Evolutionary conservation across 1,140 invertebrate species (phyloP).

Genomic region (Phocides pigmalion): DNA sequence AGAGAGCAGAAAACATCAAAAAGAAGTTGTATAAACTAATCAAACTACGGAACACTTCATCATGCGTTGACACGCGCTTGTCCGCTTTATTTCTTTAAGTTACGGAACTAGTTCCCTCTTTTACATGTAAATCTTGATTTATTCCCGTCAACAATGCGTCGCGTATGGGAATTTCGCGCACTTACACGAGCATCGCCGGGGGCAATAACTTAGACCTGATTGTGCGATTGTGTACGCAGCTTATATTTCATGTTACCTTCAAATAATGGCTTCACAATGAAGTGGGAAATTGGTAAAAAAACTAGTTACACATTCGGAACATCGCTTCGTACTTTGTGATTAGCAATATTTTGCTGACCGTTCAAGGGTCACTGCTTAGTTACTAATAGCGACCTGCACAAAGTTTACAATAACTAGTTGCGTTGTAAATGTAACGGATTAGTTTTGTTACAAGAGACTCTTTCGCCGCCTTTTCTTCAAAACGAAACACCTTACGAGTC

Average conservation of each 20-base stretch:
- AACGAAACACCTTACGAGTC: too few species aligned
- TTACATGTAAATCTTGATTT: constrained; percentile 74
- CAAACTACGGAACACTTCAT: too few species aligned
- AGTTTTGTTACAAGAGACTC: too few species aligned
- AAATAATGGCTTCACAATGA: constrained; percentile 51
- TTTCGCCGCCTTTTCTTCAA: too few species aligned
- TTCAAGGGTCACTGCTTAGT: not conserved
- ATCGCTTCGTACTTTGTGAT: not conserved
- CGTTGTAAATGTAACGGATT: too few species aligned
- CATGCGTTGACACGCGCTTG: too few species aligned
- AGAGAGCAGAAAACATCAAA: too few species aligned
- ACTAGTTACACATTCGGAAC: constrained; percentile 17
- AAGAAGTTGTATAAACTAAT: too few species aligned
- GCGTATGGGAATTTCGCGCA: constrained; percentile 61
- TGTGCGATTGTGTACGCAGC: constrained; percentile 34
- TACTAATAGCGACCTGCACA: not conserved
- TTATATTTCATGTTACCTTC: constrained; percentile 47
- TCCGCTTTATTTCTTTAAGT: constrained; percentile 46
- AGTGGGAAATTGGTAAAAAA: constrained; percentile 49
- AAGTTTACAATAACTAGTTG: not conserved
- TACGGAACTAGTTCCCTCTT: constrained; percentile 64
- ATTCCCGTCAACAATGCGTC: constrained; percentile 71
- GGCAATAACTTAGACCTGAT: constrained; percentile 35
- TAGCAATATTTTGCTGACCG: not conserved
- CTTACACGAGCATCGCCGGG: constrained; percentile 27